phyloP scores from a whole-genome alignment of 2,113 vertebrate species.

The Tyrannus savana region DNA sequence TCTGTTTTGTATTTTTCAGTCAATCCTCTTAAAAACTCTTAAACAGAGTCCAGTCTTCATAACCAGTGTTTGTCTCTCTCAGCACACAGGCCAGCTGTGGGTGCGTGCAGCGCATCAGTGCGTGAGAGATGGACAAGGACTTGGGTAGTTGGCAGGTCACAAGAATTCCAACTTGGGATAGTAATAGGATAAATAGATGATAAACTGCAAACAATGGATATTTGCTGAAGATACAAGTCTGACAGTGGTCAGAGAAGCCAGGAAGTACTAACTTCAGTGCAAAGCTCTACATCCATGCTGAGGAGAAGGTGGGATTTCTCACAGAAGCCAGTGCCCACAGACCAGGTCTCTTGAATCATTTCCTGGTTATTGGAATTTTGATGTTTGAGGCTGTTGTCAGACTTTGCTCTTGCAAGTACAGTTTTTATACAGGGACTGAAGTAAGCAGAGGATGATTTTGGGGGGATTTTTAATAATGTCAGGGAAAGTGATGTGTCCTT shows the following conservation, averaged over 20 bases:
- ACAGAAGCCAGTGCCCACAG: fast-evolving
- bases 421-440: background rate
- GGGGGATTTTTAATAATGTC: background rate
- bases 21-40: background rate
- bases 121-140: background rate
- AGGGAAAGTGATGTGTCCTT: background rate
- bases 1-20: background rate
- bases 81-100: background rate
- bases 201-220: fast-evolving
- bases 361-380: background rate
- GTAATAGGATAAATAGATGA: background rate
- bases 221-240: background rate
- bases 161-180: background rate
- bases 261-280: background rate
- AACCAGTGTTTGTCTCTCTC: background rate
- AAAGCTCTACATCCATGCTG: background rate
- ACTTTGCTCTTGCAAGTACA: background rate
- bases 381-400: background rate
- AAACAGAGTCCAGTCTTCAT: background rate
- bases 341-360: background rate
- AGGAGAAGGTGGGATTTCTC: background rate
- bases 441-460: background rate
- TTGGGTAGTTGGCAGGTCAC: background rate
- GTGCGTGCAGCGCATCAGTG: fast-evolving
- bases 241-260: background rate